phyloP scores from a whole-genome alignment of 2,888 invertebrate genomes.

The Drosophila kokeensis region DNA sequence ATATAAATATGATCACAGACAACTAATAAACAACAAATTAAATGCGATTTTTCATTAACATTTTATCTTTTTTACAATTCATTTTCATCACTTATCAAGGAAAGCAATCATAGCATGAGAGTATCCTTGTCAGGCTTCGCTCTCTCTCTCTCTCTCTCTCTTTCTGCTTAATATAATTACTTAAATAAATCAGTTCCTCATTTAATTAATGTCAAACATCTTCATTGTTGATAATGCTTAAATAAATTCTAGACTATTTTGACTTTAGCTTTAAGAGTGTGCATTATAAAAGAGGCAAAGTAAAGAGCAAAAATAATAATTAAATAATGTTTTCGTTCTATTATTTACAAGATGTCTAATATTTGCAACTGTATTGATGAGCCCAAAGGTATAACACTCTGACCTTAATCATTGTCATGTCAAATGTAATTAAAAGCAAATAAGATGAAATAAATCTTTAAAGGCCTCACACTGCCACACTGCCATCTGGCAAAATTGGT shows the following conservation, averaged over 20 bases:
- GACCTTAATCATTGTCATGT: conserved; percentile 19
- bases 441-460: background rate
- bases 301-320: background rate
- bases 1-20: background rate
- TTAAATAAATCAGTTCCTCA: background rate
- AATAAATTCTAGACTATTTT: background rate
- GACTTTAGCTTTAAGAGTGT: background rate
- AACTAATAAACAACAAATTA: background rate
- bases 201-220: background rate
- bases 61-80: background rate
- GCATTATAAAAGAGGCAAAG: background rate
- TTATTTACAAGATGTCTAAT: background rate
- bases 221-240: background rate
- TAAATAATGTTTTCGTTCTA: background rate
- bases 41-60: background rate
- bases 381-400: conserved; percentile 8
- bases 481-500: conserved; percentile 8
- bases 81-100: background rate
- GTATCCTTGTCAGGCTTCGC: too few relatives aligned
- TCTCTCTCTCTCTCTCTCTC: too few relatives aligned
- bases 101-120: background rate
- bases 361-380: background rate
- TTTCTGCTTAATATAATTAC: too few relatives aligned
- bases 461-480: too few relatives aligned
- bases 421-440: conserved; percentile 38